Percentiles rank a stretch among this genome's conserved stretches.
Evolutionary conservation across 92 coral and sea anemone genomes (phyloP).

Genomic region (Porites divaricata): DNA sequence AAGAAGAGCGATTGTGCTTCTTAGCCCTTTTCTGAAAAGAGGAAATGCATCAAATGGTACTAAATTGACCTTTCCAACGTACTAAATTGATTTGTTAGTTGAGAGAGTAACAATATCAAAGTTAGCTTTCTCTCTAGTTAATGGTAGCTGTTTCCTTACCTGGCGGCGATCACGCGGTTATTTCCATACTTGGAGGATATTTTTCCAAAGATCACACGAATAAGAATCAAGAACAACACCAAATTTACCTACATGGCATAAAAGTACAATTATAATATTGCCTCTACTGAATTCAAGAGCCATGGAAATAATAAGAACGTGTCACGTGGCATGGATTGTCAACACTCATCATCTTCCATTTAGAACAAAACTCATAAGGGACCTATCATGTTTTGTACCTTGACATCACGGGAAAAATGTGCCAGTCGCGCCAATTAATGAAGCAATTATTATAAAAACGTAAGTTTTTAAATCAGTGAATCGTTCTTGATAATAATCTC

Average conservation of each 20-base stretch:
- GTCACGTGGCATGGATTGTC: not conserved
- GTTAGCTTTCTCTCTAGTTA: not conserved
- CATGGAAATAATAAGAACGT: not conserved
- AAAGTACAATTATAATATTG: not conserved
- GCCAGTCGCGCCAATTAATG: too few relatives aligned
- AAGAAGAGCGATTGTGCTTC: constrained; percentile 30
- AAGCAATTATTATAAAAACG: too few relatives aligned
- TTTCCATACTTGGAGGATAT: constrained; percentile 12
- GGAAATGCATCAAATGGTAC: not conserved
- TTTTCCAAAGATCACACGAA: constrained; percentile 23
- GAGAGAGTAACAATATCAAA: not conserved
- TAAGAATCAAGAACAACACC: constrained; percentile 11
- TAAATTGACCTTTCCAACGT: not conserved
- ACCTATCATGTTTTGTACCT: too few relatives aligned
- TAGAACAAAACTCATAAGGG: too few relatives aligned
- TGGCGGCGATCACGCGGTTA: not conserved
- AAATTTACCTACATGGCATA: constrained; percentile 16
- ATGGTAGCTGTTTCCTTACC: not conserved
- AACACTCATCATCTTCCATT: not conserved
- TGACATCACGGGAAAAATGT: too few relatives aligned
- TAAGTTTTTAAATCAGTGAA: too few relatives aligned
- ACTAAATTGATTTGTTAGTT: too few relatives aligned
- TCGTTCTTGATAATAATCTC: too few relatives aligned
- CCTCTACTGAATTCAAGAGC: not conserved
- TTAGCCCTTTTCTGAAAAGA: constrained; percentile 27